A percentile compares a stretch with the other conserved stretches of the same genome.
Evolutionary conservation across 2,888 invertebrate species (phyloP).

Genomic region (Platycnemis pennipes): DNA sequence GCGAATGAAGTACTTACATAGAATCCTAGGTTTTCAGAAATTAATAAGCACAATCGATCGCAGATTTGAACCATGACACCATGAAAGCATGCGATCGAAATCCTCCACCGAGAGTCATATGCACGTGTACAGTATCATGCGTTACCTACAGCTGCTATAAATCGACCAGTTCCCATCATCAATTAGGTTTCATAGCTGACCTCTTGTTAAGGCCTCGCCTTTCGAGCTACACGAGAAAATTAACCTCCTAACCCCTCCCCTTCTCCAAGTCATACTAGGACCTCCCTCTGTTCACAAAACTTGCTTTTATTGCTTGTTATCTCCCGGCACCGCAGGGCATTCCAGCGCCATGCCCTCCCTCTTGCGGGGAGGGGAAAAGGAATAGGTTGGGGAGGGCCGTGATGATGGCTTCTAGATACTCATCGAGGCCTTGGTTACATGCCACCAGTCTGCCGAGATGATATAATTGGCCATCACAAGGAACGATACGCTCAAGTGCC

Average conservation of each 20-base stretch:
- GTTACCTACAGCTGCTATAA: background rate
- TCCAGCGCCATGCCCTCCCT: background rate
- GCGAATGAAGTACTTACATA: background rate
- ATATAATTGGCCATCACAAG: slow-evolving; percentile 19
- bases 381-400: background rate
- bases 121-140: background rate
- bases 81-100: background rate
- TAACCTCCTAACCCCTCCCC: slow-evolving; percentile 3
- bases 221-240: background rate
- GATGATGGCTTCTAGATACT: slow-evolving; percentile 1
- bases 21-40: background rate
- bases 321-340: slow-evolving; percentile 2
- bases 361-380: background rate
- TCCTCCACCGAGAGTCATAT: background rate
- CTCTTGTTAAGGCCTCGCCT: background rate
- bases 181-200: slow-evolving; percentile 38
- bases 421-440: background rate
- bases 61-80: background rate
- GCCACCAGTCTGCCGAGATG: background rate
- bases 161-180: slow-evolving; percentile 10
- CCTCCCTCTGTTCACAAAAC: slow-evolving; percentile 19
- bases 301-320: slow-evolving; percentile 50
- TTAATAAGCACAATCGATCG: background rate
- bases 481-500: background rate
- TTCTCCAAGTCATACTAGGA: background rate